Evolutionary conservation across 2,888 invertebrate genomes (phyloP).

Genomic region (Erannis defoliaria): DNA sequence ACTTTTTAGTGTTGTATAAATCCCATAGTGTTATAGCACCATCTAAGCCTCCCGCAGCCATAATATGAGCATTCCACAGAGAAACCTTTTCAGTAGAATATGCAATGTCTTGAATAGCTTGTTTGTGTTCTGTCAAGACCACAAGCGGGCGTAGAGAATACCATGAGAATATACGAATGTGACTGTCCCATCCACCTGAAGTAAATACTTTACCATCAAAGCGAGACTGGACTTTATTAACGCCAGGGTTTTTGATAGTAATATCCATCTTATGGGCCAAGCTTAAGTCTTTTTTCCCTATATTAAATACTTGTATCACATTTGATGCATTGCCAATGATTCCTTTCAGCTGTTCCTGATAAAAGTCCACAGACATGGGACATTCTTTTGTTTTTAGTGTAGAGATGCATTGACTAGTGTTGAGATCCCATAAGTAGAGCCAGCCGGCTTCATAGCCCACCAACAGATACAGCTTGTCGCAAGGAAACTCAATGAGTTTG

Average conservation of each 20-base stretch:
- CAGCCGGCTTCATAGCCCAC: slow-evolving; percentile 92
- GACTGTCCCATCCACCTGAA: slow-evolving; percentile 92
- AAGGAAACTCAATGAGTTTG: slow-evolving; percentile 79
- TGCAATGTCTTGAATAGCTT: slow-evolving; percentile 90
- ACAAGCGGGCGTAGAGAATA: slow-evolving; percentile 90
- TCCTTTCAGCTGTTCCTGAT: slow-evolving; percentile 88
- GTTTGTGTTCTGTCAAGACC: slow-evolving; percentile 91
- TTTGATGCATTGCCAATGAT: slow-evolving; percentile 89
- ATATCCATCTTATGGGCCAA: slow-evolving; percentile 87
- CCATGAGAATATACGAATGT: slow-evolving; percentile 92
- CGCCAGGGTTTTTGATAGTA: slow-evolving; percentile 90
- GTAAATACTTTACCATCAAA: slow-evolving; percentile 91
- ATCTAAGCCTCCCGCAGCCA: slow-evolving; percentile 92
- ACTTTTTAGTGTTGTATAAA: slow-evolving; percentile 88
- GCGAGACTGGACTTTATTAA: slow-evolving; percentile 89
- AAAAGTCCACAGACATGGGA: slow-evolving; percentile 91
- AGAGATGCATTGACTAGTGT: slow-evolving; percentile 85
- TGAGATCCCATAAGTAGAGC: slow-evolving; percentile 90
- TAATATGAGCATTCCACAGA: slow-evolving; percentile 91
- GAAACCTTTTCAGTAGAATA: slow-evolving; percentile 89
- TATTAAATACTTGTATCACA: slow-evolving; percentile 87
- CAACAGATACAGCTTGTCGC: slow-evolving; percentile 85
- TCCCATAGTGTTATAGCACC: slow-evolving; percentile 93
- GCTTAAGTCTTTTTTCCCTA: slow-evolving; percentile 84
- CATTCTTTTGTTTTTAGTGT: slow-evolving; percentile 87